A percentile compares a stretch with the other conserved stretches of the same genome.
Evolutionary conservation across 37 sponge, comb jelly and placozoan genomes (phyloP).

Genomic region (Theonella swinhoei): DNA sequence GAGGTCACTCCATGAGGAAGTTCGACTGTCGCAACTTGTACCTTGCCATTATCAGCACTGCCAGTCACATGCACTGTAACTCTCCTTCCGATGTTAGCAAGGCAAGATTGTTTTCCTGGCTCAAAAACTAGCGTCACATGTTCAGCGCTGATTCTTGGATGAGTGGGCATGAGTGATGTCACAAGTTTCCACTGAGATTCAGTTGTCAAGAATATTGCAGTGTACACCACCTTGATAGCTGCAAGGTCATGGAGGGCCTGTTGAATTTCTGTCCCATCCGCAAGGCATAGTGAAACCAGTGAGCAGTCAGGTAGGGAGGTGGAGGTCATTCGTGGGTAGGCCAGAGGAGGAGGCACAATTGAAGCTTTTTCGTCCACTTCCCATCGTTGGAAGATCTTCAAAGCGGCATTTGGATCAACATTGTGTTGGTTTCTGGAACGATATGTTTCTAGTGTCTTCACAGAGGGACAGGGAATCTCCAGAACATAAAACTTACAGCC

Average conservation of each 20-base stretch:
- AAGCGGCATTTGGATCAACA: slow-evolving; percentile 16
- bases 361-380: slow-evolving; percentile 63
- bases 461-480: slow-evolving; percentile 64
- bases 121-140: slow-evolving; percentile 79
- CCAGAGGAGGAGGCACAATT: slow-evolving; percentile 63
- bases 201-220: slow-evolving; percentile 63
- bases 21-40: slow-evolving; percentile 70
- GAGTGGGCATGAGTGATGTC: slow-evolving; percentile 35
- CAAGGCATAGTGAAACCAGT: slow-evolving; percentile 26
- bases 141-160: slow-evolving; percentile 41
- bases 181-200: slow-evolving; percentile 68
- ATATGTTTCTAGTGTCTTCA: slow-evolving; percentile 36
- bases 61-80: slow-evolving; percentile 59
- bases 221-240: slow-evolving; percentile 34
- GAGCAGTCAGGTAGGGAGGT: slow-evolving; percentile 1
- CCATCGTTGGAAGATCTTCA: slow-evolving; percentile 59
- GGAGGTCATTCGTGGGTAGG: slow-evolving; percentile 20
- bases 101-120: slow-evolving; percentile 43
- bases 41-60: slow-evolving; percentile 35
- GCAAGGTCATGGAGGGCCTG: neutral
- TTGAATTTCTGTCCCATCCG: slow-evolving; percentile 1
- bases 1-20: slow-evolving; percentile 21
- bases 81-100: slow-evolving; percentile 40
- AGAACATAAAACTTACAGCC: slow-evolving; percentile 49
- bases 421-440: slow-evolving; percentile 65